Conservation (phyloP, 2,113 vertebrate genomes). For the Cynoglossus semilaevis region DNA sequence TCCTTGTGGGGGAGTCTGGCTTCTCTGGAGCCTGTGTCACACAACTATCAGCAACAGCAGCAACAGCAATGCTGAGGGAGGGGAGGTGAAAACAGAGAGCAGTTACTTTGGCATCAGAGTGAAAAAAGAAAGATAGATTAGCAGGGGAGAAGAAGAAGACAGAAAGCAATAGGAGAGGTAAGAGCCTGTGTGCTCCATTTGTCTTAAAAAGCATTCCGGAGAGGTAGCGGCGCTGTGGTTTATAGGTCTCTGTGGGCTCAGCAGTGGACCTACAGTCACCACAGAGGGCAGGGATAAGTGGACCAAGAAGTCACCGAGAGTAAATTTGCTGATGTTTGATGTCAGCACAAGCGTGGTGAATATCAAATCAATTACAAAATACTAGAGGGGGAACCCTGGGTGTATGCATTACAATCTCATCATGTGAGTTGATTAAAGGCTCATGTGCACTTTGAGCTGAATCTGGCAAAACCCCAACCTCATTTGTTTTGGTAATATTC, state of each 20-base stretch:
- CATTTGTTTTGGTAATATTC: conserved; percentile 57
- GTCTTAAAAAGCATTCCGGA: conserved; percentile 58
- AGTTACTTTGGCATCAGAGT: conserved; percentile 64
- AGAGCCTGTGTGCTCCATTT: conserved; percentile 61
- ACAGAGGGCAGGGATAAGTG: not conserved
- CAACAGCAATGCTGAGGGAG: conserved; percentile 76
- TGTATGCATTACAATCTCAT: conserved; percentile 62
- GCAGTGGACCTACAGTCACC: conserved; percentile 8
- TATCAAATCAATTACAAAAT: conserved; percentile 47
- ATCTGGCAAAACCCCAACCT: conserved; percentile 37
- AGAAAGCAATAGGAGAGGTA: conserved; percentile 57
- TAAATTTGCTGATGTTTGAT: not conserved
- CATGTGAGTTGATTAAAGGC: conserved; percentile 59
- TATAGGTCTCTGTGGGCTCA: conserved; percentile 25
- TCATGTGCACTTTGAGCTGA: conserved; percentile 46
- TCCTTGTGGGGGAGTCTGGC: conserved; percentile 79
- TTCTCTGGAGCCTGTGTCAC: conserved; percentile 79
- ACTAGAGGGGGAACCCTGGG: conserved; percentile 26
- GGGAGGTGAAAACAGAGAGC: conserved; percentile 71
- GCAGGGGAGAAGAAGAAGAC: conserved; percentile 51
- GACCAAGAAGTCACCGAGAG: not conserved
- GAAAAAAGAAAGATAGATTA: conserved; percentile 64
- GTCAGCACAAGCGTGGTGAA: conserved; percentile 35
- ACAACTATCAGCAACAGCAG: conserved; percentile 78
- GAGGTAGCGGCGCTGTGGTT: conserved; percentile 30